Evolutionary conservation across 53 echinoderm and acorn worm species (phyloP), one percentile per base, ranked within the genome.

Genomic region (Astropecten irregularis): DNA sequence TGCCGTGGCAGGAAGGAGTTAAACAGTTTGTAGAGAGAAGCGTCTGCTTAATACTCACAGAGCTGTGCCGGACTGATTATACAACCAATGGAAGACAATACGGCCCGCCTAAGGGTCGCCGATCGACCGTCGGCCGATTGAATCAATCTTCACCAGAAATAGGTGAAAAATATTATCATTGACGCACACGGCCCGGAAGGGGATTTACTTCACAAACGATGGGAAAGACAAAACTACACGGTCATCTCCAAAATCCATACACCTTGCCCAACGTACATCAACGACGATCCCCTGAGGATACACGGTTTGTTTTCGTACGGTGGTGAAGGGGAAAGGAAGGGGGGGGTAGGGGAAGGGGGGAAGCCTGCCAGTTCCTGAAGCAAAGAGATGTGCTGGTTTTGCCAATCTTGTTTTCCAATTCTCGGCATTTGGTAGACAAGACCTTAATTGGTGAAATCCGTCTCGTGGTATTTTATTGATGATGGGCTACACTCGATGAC

Each of bases 141-240:
- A 34, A 76, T 76, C 58, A 56, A 76, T 57, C 76, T 6, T 28
- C 10, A 27, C 30, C 58, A 56, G 9, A 50, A 49, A 39, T 18
- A 56, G 40, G 13, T 38, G 56, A 58, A 40, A 71, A 76, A 57
- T 76, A 76, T 76, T 76, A 76, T 76, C 76, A 76, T 21, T 40
- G 76, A 58, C 58, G 58, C 56, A 42, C 57, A 23, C 37, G 57
- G 11, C 76, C n/a, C 59, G 76, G 76, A 76, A 76, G 76, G 38
- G 18, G 23, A 38, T 34, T 37, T 73, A 39, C 56, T 76, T 34
- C 40, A 21, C 3, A 42, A n/a, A 29, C 28, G 57, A 32, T 39
- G 49, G n/a, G n/a, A n/a, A n/a, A n/a, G 23, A 9, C 34, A 11
- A 58, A 76, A 29, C 76, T 55, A 76, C 76, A 76, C 58, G 40